Evolutionary conservation across 1,140 invertebrate species (phyloP), one percentile per base, ranked within the genome.

Genomic region (Psix sp.): DNA sequence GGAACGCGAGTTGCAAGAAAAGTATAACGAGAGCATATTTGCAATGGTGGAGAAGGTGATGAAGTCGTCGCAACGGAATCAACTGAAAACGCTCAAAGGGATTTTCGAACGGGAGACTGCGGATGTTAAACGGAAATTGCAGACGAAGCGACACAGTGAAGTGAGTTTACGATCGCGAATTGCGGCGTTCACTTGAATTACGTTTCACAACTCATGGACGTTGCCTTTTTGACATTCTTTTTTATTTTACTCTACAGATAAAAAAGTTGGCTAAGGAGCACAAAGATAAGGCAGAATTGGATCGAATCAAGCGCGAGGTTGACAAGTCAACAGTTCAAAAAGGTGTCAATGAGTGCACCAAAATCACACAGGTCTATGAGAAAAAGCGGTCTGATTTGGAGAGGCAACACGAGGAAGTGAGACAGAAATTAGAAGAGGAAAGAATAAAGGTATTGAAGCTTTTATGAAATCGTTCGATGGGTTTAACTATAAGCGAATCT

Each of bases 231-330:
- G 26, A 7, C 26, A 29, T 4, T 5, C 4, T 24, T 5, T 24
- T 24, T 4, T 4, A 9, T 1, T 7, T 10, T 7, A 29, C n/a
- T 35, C 59, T 60, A 35, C 39, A 87, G 86, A 81, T 87, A 31
- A 96, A 96, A 82, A 90, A 89, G 20, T 85, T 96, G 40, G 90
- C 92, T 10, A 94, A 94, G 74, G 91, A 91, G 60, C 93, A 95
- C 79, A 92, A 90, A 76, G 96, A 98, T 81, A 94, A 96, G 80
- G 95, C 96, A 76, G 96, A 98, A 84, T 89, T 98, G 65, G 93
- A 82, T 63, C 90, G 92, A 73, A 92, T 93, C 82, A 94, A 94
- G 77, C 85, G 93, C 20, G 93, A 94, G 84, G 91, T 94, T 1
- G 90, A 89, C 11, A 91, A 90, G 60, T 90, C 91, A 35, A 92